A percentile compares a stretch with the other conserved stretches of the same genome.
Conservation (phyloP, 2,797 vertebrate genomes). For the Danio tinwini region DNA sequence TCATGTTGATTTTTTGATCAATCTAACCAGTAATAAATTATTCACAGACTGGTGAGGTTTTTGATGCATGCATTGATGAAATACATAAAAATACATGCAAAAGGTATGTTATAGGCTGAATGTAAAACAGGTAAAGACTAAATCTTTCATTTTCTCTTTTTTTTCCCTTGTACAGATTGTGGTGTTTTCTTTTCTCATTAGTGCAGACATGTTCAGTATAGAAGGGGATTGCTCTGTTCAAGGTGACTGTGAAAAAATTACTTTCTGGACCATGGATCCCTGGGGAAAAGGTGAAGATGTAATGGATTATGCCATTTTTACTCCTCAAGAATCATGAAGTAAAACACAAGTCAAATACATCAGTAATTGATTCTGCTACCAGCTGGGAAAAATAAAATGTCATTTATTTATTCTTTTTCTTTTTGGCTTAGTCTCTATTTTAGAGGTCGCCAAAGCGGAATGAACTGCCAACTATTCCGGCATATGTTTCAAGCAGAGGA, state of each 20-base stretch:
- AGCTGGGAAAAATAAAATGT: not conserved
- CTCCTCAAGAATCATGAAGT: not conserved
- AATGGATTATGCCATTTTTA: not conserved
- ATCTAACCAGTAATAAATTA: not conserved
- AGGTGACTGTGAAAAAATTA: constrained; percentile 5
- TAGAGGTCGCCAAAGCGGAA: too few species aligned
- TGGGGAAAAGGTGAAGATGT: not conserved
- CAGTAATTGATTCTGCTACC: not conserved
- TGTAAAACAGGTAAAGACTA: not conserved
- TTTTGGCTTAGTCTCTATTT: too few species aligned
- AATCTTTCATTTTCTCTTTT: not conserved
- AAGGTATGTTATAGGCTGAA: not conserved
- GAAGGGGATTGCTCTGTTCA: not conserved
- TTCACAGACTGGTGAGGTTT: not conserved
- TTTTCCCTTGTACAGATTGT: not conserved
- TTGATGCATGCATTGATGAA: not conserved
- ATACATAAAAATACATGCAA: not conserved
- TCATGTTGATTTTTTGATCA: not conserved
- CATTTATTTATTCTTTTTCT: too few species aligned
- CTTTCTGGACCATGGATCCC: not conserved
- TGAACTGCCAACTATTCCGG: too few species aligned
- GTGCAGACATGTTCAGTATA: not conserved
- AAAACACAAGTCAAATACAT: constrained; percentile 1
- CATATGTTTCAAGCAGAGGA: too few species aligned
- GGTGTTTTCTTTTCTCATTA: not conserved